A percentile compares a stretch with the other conserved stretches of the same genome.
These are phyloP conservation scores for Catharus ustulatus DNA, from an alignment of 2,797 vertebrate genomes.

Conservation along the genomic window DNA sequence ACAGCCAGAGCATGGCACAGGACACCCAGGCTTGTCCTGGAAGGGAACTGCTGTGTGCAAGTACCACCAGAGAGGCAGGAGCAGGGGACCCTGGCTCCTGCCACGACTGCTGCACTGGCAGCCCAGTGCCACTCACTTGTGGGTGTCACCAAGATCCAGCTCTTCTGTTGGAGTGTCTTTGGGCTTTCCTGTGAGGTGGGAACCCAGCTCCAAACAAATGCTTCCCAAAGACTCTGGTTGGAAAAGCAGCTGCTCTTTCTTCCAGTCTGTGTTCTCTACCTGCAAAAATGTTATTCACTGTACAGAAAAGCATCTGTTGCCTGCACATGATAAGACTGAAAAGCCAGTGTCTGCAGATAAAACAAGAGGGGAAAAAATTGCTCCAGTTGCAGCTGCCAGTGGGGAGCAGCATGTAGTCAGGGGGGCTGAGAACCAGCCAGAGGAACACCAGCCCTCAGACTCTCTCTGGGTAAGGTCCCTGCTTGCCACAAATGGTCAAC, in stretches of 20 bases:
- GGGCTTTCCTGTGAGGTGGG: background rate
- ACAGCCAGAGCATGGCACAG: background rate
- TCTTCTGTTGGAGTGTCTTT: accelerated
- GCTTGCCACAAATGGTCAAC: background rate
- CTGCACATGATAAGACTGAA: background rate
- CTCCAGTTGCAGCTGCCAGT: background rate
- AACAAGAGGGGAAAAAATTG: background rate
- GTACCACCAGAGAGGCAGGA: background rate
- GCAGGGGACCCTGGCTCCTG: background rate
- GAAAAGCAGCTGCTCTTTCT: background rate
- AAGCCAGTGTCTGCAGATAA: background rate
- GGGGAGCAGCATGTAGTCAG: background rate
- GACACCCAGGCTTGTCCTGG: background rate
- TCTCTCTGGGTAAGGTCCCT: background rate
- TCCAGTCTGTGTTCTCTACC: background rate
- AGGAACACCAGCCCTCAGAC: background rate
- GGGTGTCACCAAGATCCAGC: background rate
- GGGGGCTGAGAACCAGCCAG: background rate
- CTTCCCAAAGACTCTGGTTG: background rate
- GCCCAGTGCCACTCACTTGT: background rate
- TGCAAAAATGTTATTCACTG: background rate
- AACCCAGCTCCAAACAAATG: background rate
- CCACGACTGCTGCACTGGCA: accelerated
- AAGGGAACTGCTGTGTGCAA: background rate
- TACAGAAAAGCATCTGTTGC: background rate